Conservation (phyloP, 2,888 invertebrate species). For the Scaptomyza caliginosa region DNA sequence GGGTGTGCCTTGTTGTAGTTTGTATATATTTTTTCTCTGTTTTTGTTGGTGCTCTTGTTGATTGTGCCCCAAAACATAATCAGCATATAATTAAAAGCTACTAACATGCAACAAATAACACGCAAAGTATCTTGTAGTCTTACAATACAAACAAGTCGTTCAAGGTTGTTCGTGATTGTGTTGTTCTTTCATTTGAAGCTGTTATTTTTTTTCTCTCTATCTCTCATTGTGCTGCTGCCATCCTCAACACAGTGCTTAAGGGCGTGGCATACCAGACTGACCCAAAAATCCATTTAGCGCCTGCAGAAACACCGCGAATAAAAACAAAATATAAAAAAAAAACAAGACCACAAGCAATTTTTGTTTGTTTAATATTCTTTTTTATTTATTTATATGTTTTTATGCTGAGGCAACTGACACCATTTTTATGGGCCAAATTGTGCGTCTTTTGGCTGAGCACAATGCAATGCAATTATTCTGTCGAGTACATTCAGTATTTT, state of each 20-base stretch:
- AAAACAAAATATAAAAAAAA: conserved; percentile 10
- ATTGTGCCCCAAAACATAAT: conserved; percentile 65
- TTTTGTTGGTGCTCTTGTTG: conserved; percentile 35
- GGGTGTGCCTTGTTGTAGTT: conserved; percentile 26
- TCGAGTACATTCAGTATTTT: conserved; percentile 24
- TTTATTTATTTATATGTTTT: conserved; percentile 5
- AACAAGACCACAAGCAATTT: conserved; percentile 25
- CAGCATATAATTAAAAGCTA: conserved; percentile 76
- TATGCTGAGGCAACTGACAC: conserved; percentile 49
- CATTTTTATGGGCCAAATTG: conserved; percentile 48
- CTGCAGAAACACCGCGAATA: conserved; percentile 13
- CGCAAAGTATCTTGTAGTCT: conserved; percentile 65
- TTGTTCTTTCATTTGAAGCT: conserved; percentile 18
- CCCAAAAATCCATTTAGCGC: conserved; percentile 61
- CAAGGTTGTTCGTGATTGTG: conserved; percentile 43
- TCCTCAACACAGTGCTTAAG: conserved; percentile 1
- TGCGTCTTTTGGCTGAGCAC: conserved; percentile 21
- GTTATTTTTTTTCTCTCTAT: not conserved
- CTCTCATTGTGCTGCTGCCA: conserved; percentile 5
- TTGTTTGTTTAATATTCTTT: conserved; percentile 19
- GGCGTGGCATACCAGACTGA: conserved; percentile 51
- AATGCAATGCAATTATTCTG: conserved; percentile 48
- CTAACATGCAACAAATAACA: conserved; percentile 78
- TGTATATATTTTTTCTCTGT: conserved; percentile 9
- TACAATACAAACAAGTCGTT: conserved; percentile 39